Conservation (phyloP, 2,888 invertebrate genomes). For the Oligia strigilis region DNA sequence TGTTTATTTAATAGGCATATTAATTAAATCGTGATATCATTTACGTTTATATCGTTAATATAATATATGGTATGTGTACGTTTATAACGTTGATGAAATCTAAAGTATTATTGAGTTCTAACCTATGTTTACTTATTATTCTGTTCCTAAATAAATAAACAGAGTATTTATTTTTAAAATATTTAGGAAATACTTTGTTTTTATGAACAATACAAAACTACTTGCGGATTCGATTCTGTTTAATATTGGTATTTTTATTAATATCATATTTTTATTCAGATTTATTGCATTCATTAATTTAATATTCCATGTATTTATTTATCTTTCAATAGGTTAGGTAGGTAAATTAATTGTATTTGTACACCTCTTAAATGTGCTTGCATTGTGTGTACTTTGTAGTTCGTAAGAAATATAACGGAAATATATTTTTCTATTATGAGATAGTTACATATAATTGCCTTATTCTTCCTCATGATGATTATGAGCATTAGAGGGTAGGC, state of each 20-base stretch:
- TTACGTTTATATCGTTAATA: background rate
- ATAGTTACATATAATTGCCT: background rate
- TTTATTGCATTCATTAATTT: background rate
- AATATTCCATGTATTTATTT: background rate
- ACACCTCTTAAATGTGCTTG: constrained; percentile 5
- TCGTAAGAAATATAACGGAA: constrained; percentile 1
- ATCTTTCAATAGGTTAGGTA: background rate
- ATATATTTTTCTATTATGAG: constrained; percentile 20
- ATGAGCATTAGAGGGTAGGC: constrained; percentile 13
- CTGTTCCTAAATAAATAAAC: too few relatives aligned
- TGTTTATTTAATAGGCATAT: background rate
- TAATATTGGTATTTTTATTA: background rate
- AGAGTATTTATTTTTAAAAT: background rate
- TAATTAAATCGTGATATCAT: background rate
- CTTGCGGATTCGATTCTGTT: constrained; percentile 1
- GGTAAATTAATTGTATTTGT: background rate
- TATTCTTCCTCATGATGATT: background rate
- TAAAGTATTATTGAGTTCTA: too few relatives aligned
- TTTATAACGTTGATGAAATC: background rate
- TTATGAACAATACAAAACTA: background rate
- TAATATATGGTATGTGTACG: background rate
- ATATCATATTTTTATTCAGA: background rate
- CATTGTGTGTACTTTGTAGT: constrained; percentile 1
- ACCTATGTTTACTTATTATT: too few relatives aligned
- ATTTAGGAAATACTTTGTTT: background rate